A percentile compares a stretch with the other conserved stretches of the same genome.
Evolutionary conservation across 1,140 invertebrate genomes (phyloP).

Genomic region (Lasaia peninsularis): DNA sequence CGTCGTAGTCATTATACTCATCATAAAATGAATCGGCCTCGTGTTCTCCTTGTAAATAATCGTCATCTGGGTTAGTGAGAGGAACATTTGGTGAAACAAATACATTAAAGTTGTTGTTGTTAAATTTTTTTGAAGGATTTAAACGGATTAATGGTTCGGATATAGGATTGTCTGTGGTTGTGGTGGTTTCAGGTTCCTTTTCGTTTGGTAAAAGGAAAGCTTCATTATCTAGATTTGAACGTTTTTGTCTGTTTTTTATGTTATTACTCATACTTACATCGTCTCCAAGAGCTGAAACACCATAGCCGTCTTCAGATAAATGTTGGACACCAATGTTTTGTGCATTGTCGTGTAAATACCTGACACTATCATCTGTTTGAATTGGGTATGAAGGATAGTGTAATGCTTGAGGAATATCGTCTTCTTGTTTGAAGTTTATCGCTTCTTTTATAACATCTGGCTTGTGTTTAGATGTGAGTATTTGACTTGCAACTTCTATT

Average conservation of each 20-base stretch:
- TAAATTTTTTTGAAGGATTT: constrained; percentile 30
- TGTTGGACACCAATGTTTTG: constrained; percentile 52
- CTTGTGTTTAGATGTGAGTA: constrained; percentile 32
- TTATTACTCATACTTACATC: constrained; percentile 57
- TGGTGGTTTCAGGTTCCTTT: constrained; percentile 12
- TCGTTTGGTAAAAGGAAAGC: constrained; percentile 32
- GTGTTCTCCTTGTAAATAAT: constrained; percentile 33
- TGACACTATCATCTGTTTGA: constrained; percentile 32
- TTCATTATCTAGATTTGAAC: constrained; percentile 35
- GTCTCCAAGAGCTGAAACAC: constrained; percentile 52
- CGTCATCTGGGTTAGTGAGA: constrained; percentile 38
- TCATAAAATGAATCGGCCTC: constrained; percentile 29
- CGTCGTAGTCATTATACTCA: constrained; percentile 43
- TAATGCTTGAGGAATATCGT: constrained; percentile 24
- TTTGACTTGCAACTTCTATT: constrained; percentile 60
- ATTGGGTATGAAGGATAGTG: constrained; percentile 29
- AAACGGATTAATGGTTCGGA: constrained; percentile 23
- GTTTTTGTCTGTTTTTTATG: constrained; percentile 26
- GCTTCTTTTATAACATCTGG: constrained; percentile 29
- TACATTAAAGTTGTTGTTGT: constrained; percentile 31
- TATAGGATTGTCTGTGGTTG: constrained; percentile 28
- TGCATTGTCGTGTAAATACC: constrained; percentile 45
- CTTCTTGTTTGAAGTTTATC: constrained; percentile 11
- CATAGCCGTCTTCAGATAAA: constrained; percentile 54
- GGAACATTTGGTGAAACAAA: constrained; percentile 46